Base-by-base conservation (phyloP, 2,113 vertebrate species). In the Campylorhamphus procurvoides region DNA sequence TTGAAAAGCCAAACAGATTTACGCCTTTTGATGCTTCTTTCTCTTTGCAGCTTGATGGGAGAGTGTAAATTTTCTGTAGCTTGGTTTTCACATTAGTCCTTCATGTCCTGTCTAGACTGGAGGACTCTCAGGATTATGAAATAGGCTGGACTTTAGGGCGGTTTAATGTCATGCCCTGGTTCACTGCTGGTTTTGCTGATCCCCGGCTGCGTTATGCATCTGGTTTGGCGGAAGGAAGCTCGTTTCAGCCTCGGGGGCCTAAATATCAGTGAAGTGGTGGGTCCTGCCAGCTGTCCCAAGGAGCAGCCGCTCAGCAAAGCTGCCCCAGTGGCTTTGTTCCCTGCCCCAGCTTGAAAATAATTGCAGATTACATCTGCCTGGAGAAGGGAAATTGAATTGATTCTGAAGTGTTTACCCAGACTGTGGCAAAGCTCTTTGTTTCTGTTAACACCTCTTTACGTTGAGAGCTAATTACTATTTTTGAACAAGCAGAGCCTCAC, bases 361-460 rank as follows among this genome's bases (percentile, higher is more conserved):
- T 55, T 64, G 52, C 56, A 49, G 66, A 75, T 90, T 88, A 4
- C 60, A 52, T 90, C 62, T 92, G 47, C 86, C 6, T 5, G 39
- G 59, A 92, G 95, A 97, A 83, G 68, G 68, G 73, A 90, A 89
- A 90, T 90, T 59, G 89, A 87, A 90, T 81, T 74, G 60, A 63
- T 73, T 81, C 68, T 35, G 8, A 93, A 83, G 60, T 94, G 93
- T 96, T 97, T 92, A 89, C 68, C 33, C 86, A 92, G 86, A 67
- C 86, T 44, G 63, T 5, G 8, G 64, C 4, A 6, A 73, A 90
- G 83, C 73, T 87, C 50, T 91, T 89, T 95, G 89, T 94, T 95
- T 94, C 94, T 95, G 66, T 84, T 87, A 87, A 75, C 89, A 95
- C 95, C 77, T 95, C 68, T 89, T 94, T 92, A 64, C 86, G 89